Evolutionary conservation across 2,113 vertebrate species (phyloP).

Genomic region (Anser cygnoides): DNA sequence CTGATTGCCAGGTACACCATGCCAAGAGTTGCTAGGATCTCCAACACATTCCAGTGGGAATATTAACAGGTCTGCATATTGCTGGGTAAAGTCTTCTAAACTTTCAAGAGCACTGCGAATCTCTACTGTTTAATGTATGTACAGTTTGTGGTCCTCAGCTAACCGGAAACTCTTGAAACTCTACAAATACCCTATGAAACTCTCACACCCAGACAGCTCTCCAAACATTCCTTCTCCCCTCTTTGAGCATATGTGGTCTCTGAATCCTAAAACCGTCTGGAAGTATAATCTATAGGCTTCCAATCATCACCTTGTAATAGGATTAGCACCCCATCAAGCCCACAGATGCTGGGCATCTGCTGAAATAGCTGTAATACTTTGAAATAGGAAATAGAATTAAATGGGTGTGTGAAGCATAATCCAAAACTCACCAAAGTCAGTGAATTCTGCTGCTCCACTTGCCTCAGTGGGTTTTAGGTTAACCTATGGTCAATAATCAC

Average conservation of each 20-base stretch:
- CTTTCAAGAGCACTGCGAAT: background rate
- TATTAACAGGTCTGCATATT: conserved; percentile 51
- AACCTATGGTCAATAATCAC: background rate
- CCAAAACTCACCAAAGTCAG: background rate
- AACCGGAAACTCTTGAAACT: conserved; percentile 46
- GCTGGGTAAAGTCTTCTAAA: conserved; percentile 26
- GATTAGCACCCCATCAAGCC: conserved; percentile 63
- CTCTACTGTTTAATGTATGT: conserved; percentile 26
- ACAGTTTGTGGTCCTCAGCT: background rate
- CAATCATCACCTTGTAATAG: conserved; percentile 64
- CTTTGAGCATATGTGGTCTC: conserved; percentile 18
- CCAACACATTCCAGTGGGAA: conserved; percentile 2
- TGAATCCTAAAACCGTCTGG: conserved; percentile 32
- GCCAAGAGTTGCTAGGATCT: conserved; percentile 15
- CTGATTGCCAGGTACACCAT: conserved; percentile 19
- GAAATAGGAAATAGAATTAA: conserved; percentile 23
- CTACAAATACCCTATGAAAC: conserved; percentile 41
- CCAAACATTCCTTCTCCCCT: conserved; percentile 39
- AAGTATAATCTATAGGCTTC: conserved; percentile 55
- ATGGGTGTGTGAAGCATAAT: background rate
- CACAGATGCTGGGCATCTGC: conserved; percentile 58
- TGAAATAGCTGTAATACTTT: conserved; percentile 27
- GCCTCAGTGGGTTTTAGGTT: background rate
- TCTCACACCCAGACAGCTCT: conserved; percentile 33
- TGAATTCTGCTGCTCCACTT: background rate